Evolutionary conservation across 2,113 vertebrate genomes (phyloP).

Genomic region (Pipa parva): DNA sequence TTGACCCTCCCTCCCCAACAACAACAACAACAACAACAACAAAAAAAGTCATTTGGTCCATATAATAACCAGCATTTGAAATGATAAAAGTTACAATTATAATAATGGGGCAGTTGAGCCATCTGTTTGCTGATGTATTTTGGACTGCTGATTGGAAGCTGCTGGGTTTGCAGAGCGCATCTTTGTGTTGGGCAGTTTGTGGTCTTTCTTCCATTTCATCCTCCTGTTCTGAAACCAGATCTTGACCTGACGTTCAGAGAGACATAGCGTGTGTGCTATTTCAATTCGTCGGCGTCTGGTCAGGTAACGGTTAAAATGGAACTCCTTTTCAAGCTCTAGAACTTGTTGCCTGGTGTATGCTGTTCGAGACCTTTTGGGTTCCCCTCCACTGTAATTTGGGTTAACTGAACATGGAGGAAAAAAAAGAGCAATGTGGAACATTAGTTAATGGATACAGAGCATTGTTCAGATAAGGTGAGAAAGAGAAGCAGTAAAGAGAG

Average conservation of each 20-base stretch:
- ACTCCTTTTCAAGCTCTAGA: conserved; percentile 98
- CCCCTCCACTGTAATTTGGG: conserved; percentile 90
- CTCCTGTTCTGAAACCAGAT: conserved; percentile 98
- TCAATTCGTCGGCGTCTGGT: conserved; percentile 94
- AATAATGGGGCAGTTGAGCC: conserved; percentile 73
- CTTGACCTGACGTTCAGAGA: conserved; percentile 97
- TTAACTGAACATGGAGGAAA: conserved; percentile 75
- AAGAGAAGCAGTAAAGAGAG: conserved; percentile 62
- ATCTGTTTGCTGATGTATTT: conserved; percentile 75
- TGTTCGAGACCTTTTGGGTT: conserved; percentile 96
- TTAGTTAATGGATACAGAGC: no score
- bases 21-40: no score
- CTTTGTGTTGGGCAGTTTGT: conserved; percentile 98
- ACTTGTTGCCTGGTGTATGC: conserved; percentile 98
- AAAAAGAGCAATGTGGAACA: conserved; percentile 70
- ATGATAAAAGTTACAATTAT: conserved; percentile 37
- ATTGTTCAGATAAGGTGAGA: conserved; percentile 68
- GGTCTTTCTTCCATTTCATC: conserved; percentile 99
- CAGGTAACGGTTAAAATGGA: conserved; percentile 98
- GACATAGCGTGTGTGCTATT: conserved; percentile 94
- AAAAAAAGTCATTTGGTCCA: conserved; percentile 54
- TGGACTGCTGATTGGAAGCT: conserved; percentile 69
- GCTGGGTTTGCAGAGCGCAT: conserved; percentile 87
- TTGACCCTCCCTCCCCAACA: conserved; percentile 48
- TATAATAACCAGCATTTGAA: conserved; percentile 46